These are phyloP conservation scores for Glaucomys volans DNA, from an alignment of 2,113 vertebrate genomes.

Conservation along the genomic window DNA sequence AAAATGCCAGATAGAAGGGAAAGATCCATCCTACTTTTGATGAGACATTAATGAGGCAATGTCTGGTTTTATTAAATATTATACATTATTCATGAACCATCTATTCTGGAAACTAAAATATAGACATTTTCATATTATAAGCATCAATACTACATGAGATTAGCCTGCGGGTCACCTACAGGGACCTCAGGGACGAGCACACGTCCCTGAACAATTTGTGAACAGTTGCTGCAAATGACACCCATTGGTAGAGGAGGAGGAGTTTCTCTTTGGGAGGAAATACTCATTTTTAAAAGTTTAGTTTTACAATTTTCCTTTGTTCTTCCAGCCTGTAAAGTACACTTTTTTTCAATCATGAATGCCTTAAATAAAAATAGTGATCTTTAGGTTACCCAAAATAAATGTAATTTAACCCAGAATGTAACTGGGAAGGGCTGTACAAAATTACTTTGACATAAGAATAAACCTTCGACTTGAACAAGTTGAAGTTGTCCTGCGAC, in stretches of 20 bases:
- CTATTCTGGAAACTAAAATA: conserved; percentile 82
- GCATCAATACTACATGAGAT: conserved; percentile 84
- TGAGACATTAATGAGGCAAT: conserved; percentile 81
- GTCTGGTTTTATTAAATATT: conserved; percentile 82
- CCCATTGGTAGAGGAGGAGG: conserved; percentile 32
- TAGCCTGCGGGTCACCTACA: conserved; percentile 79
- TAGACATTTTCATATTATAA: conserved; percentile 84
- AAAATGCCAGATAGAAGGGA: conserved; percentile 75
- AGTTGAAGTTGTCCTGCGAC: not conserved
- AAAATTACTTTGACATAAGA: conserved; percentile 51
- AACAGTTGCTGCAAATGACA: conserved; percentile 45
- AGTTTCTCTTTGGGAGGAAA: conserved; percentile 43
- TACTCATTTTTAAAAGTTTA: conserved; percentile 52
- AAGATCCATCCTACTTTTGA: conserved; percentile 70
- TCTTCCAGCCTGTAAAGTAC: conserved; percentile 6
- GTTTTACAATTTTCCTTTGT: conserved; percentile 57
- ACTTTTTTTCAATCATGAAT: not conserved
- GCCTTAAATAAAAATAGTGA: conserved; percentile 25
- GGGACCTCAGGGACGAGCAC: conserved; percentile 63
- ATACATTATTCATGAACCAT: conserved; percentile 82
- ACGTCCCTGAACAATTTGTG: conserved; percentile 75
- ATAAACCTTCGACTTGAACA: no score
- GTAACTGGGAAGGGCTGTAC: not conserved
- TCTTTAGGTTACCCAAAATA: conserved; percentile 45
- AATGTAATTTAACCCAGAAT: conserved; percentile 32